Conservation (phyloP, 2,888 invertebrate species). For the Dicyrtoma fusca region DNA sequence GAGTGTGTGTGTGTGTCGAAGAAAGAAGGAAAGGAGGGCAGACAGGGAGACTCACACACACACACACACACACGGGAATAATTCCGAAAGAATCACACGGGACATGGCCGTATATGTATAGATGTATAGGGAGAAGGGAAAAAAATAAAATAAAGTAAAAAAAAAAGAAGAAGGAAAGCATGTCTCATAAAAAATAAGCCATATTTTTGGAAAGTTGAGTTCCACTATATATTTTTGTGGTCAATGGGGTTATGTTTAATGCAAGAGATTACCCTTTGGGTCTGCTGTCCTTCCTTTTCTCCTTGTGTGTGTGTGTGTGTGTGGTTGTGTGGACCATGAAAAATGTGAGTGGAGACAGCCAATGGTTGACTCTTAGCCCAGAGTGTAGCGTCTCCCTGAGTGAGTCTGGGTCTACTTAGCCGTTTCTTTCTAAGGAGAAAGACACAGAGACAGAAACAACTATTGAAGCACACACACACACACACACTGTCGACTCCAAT, state of each 20-base stretch:
- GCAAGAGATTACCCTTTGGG: slow-evolving; percentile 57
- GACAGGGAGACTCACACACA: too few species aligned
- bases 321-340: slow-evolving; percentile 11
- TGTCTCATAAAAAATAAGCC: slow-evolving; percentile 53
- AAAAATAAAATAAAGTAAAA: too few species aligned
- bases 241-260: slow-evolving; percentile 57
- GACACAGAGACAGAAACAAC: slow-evolving; percentile 16
- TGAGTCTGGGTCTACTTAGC: too few species aligned
- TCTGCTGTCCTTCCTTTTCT: slow-evolving; percentile 45
- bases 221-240: slow-evolving; percentile 52
- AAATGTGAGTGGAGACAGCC: background rate
- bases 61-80: slow-evolving; percentile 57
- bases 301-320: slow-evolving; percentile 6
- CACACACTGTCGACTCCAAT: background rate
- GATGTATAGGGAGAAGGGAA: too few species aligned
- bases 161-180: slow-evolving; percentile 20
- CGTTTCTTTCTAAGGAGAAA: slow-evolving; percentile 1
- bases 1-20: background rate
- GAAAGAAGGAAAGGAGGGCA: slow-evolving; percentile 5
- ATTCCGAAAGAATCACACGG: slow-evolving; percentile 52
- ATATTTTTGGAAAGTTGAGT: slow-evolving; percentile 45
- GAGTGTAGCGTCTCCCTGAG: too few species aligned
- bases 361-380: slow-evolving; percentile 7
- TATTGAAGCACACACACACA: slow-evolving; percentile 22
- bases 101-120: slow-evolving; percentile 39